Evolutionary conservation across 2,797 vertebrate genomes (phyloP), one percentile per base, ranked within the genome.

Genomic region (Peromyscus aztecus): DNA sequence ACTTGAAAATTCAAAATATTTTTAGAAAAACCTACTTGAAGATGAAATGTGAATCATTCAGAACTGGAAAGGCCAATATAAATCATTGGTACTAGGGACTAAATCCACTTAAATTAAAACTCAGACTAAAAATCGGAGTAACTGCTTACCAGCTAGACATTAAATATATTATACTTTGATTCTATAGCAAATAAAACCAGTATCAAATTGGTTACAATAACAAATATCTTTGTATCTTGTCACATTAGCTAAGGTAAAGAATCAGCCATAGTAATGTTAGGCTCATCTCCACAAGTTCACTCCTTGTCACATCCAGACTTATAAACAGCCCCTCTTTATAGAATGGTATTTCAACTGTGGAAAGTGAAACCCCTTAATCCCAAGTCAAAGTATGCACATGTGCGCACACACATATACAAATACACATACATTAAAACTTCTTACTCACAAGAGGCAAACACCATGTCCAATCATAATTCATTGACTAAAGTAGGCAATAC

Each of bases 141-240:
- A 82, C 59, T 82, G 31, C 40, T 93, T 88, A 91, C 16, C 57
- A 16, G 40, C 52, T 19, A 93, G 27, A 90, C 71, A 65, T 85
- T 77, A 95, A 91, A 84, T 57, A 84, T 21, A 49, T 49, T 49
- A 49, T 4, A 71, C 27, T 89, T 94, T 96, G 59, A 76, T 88
- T n/a, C 49, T 59, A 1, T 61, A 75, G 83, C 55, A 89, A 77
- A 82, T 57, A 86, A 76, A 89, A 29, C 29, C 23, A 43, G 34
- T 63, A 81, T 65, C 23, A 4, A 78, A 37, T 6, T 46, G 2
- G 29, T 90, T 84, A 55, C 0, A 69, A 29, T 76, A 87, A 63
- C 6, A 40, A 21, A 49, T 52, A 55, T 65, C 86, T 24, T 67
- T 81, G 19, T n/a, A 81, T 86, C 63, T 91, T 4, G 1, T 91